phyloP scores from a whole-genome alignment of 2,797 vertebrate genomes.

The Avahi laniger region DNA sequence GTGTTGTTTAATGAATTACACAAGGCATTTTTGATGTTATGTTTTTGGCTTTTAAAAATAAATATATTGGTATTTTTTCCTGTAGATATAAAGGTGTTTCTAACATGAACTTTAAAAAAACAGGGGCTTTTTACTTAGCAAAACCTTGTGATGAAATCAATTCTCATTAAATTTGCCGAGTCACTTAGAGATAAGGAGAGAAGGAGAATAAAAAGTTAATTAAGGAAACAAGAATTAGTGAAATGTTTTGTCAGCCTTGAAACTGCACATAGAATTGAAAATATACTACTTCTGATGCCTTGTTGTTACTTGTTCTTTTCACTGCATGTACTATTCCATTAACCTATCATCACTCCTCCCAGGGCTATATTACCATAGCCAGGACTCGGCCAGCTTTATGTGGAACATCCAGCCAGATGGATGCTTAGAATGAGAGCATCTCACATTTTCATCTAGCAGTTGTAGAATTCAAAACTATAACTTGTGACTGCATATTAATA shows the following conservation, averaged over 20 bases:
- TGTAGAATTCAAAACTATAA: neutral
- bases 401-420: neutral
- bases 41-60: conserved; percentile 8
- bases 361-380: neutral
- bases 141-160: conserved; percentile 46
- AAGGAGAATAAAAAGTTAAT: conserved; percentile 69
- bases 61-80: neutral
- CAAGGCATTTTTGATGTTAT: neutral
- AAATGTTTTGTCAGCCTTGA: conserved; percentile 56
- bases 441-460: neutral
- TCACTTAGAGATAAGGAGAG: conserved; percentile 49
- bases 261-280: conserved; percentile 55
- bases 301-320: neutral
- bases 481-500: neutral
- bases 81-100: neutral
- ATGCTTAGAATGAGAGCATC: neutral
- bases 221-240: conserved; percentile 58
- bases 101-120: conserved; percentile 29
- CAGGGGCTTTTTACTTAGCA: conserved; percentile 3
- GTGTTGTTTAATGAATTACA: neutral
- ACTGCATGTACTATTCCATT: neutral
- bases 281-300: conserved; percentile 4
- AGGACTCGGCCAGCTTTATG: neutral
- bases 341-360: neutral
- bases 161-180: conserved; percentile 61